Base-by-base conservation (phyloP, 2,888 invertebrate species). In the Danaus chrysippus region DNA sequence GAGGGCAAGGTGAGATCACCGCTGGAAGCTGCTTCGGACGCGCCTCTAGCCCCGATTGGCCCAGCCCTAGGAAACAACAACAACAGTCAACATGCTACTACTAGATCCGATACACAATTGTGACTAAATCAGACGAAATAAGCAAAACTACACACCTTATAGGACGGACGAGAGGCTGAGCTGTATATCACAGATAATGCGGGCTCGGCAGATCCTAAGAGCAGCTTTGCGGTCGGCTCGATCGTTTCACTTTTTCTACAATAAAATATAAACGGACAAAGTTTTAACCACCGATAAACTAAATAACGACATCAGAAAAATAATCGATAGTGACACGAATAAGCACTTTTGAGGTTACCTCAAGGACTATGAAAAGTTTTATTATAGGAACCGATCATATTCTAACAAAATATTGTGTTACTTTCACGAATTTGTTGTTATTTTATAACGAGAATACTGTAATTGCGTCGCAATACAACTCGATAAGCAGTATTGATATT, bases 31-130 rank as follows among this genome's bases (percentile, higher is more conserved):
- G 90, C 90, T 86, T 86, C 83, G 86, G 87, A 86, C 86, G 84
- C 84, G 89, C 90, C 92, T 91, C 91, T 91, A 92, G 93, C 93
- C 93, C 93, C 93, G 91, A 93, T 92, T 93, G 87, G 91, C 92
- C 92, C 92, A 93, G 93, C 93, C 93, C 93, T 92, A 88, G 67
- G 84, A 86, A 64, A 71, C 17, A 49, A 43, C 12, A 17, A 49
- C 49, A 49, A 49, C 23, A 34, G 23, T 34, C 23, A 34, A 34
- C 23, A 34, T 34, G 23, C 6, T 34, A 49, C 49, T 17, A 3
- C 17, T 17, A 49, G 56, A 59, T n/a, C 56, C 55, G 49, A 56
- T 56, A 49, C 10, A 15, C 54, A 46, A 56, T 61, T 54, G 13
- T 59, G 42, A 42, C 42, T 34, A 59, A 63, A 59, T 67, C 66